A percentile compares a stretch with the other conserved stretches of the same genome.
These are phyloP conservation scores for Hipparchia semele DNA, from an alignment of 2,888 invertebrate species.

Conservation along the genomic window DNA sequence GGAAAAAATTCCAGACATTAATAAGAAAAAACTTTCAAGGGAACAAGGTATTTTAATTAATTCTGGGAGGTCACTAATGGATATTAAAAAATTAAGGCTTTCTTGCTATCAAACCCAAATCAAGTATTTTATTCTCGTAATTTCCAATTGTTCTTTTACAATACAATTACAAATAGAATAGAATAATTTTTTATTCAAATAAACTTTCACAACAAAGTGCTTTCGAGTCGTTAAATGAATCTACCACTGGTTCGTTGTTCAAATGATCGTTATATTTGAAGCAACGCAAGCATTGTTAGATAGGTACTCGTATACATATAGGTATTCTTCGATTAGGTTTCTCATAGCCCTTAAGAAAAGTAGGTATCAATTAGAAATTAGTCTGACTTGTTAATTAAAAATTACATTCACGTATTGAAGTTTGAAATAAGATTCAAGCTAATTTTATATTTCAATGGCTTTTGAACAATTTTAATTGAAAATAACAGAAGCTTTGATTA, in stretches of 20 bases:
- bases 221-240: too few relatives aligned
- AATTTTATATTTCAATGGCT: background rate
- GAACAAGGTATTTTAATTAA: conserved; percentile 33
- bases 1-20: conserved; percentile 13
- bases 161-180: background rate
- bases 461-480: conserved; percentile 14
- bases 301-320: too few relatives aligned
- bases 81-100: conserved; percentile 29
- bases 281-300: too few relatives aligned
- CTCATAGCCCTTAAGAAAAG: too few relatives aligned
- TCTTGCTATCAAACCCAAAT: conserved; percentile 27
- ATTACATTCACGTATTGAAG: background rate
- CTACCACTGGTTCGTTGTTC: too few relatives aligned
- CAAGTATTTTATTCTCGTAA: conserved; percentile 20
- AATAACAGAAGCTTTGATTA: conserved; percentile 6
- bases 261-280: background rate
- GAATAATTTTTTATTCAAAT: too few relatives aligned
- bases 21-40: conserved; percentile 23
- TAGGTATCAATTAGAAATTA: too few relatives aligned
- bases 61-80: conserved; percentile 31
- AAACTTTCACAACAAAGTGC: too few relatives aligned
- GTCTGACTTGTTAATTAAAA: background rate
- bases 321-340: too few relatives aligned
- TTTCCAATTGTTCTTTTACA: conserved; percentile 3
- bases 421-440: background rate